phyloP scores from a whole-genome alignment of 2,113 vertebrate species.

The Henicopernis longicauda region DNA sequence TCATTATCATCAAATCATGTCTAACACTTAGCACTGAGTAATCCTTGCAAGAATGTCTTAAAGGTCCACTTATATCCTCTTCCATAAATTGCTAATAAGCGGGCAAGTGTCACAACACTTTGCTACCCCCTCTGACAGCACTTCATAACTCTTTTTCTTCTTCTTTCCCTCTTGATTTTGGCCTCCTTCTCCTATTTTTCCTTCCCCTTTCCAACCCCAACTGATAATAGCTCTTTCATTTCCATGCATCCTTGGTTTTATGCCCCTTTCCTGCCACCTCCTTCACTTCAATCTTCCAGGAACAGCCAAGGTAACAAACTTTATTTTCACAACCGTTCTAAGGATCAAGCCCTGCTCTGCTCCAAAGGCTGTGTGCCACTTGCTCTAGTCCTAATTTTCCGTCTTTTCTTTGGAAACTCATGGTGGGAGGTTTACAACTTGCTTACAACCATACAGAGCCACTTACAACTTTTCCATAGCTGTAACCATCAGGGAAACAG shows the following conservation, averaged over 20 bases:
- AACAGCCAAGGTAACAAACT: background rate
- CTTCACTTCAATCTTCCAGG: background rate
- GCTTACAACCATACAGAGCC: background rate
- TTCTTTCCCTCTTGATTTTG: background rate
- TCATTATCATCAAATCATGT: background rate
- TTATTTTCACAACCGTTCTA: background rate
- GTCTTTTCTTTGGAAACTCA: background rate
- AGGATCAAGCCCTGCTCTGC: background rate
- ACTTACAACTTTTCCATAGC: background rate
- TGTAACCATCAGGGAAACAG: background rate
- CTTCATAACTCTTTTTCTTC: background rate
- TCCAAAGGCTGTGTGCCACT: background rate
- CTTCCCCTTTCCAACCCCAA: background rate
- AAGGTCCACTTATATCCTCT: background rate
- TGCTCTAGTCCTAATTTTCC: background rate
- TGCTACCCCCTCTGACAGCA: background rate
- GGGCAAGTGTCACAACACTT: background rate
- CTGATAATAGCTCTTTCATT: background rate
- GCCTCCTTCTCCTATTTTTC: background rate
- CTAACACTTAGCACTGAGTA: background rate
- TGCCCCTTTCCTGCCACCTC: background rate
- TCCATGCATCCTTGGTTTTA: background rate
- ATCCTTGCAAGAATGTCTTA: background rate
- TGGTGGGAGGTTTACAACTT: background rate
- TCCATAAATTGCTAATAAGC: background rate